Evolutionary conservation across 2,113 vertebrate genomes (phyloP).

Genomic region (Caranx ignobilis): DNA sequence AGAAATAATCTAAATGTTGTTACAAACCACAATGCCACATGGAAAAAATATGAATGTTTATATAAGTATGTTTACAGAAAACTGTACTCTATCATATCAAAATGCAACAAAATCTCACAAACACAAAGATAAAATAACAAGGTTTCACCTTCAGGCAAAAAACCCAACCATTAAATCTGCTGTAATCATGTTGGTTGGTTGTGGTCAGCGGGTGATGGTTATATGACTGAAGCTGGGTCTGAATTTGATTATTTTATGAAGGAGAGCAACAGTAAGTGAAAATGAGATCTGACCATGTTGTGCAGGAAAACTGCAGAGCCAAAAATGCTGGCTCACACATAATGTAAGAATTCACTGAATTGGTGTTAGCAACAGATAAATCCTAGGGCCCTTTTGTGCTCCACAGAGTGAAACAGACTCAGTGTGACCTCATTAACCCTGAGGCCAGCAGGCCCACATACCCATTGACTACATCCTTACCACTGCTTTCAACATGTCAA

Average conservation of each 20-base stretch:
- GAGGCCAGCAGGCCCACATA: conserved; percentile 16
- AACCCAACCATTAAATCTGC: no score
- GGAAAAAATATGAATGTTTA: not conserved
- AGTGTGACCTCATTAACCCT: conserved; percentile 63
- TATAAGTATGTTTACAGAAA: not conserved
- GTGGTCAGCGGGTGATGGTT: not conserved
- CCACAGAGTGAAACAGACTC: conserved; percentile 37
- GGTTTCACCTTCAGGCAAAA: not conserved
- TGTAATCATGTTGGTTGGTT: not conserved
- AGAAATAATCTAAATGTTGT: not conserved
- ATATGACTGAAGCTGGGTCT: not conserved
- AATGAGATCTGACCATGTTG: not conserved
- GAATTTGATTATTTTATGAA: not conserved
- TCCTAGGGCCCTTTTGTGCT: conserved; percentile 33
- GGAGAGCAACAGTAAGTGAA: not conserved
- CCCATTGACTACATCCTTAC: conserved; percentile 19
- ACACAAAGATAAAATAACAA: not conserved
- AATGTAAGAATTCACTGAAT: not conserved
- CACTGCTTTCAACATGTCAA: conserved; percentile 33
- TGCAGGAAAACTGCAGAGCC: not conserved
- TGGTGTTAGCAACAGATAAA: conserved; percentile 33
- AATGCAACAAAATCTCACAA: not conserved
- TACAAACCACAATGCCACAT: not conserved
- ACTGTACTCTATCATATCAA: not conserved
- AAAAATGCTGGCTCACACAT: not conserved